These are phyloP conservation scores for Nycticryphes semicollaris DNA, from an alignment of 2,113 vertebrate genomes.

Conservation along the genomic window DNA sequence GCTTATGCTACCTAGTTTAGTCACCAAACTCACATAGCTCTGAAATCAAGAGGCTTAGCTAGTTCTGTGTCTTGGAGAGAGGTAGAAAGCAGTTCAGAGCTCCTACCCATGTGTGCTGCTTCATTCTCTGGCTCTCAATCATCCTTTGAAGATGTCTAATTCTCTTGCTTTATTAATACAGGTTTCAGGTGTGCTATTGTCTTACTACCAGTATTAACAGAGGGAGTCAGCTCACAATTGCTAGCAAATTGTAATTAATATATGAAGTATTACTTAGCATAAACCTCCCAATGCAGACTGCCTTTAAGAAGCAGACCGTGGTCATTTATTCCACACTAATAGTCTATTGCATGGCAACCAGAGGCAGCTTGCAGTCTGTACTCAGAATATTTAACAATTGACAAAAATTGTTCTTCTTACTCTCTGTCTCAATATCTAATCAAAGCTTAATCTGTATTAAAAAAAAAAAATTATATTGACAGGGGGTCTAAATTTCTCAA, in stretches of 20 bases:
- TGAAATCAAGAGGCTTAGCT: neutral
- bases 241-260: neutral
- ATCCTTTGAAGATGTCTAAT: neutral
- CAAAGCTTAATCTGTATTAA: neutral
- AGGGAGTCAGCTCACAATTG: neutral
- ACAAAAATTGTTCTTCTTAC: neutral
- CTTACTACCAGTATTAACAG: neutral
- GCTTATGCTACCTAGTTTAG: neutral
- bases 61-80: neutral
- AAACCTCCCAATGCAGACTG: neutral
- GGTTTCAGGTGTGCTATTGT: neutral
- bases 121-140: neutral
- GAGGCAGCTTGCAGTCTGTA: neutral
- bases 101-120: neutral
- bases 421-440: neutral
- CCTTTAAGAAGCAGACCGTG: neutral
- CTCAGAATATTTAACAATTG: neutral
- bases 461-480: neutral
- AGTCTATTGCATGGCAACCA: neutral
- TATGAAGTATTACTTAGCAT: neutral
- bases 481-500: neutral
- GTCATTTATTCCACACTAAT: neutral
- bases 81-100: neutral
- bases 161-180: neutral
- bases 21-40: neutral